Conservation (phyloP, 1,140 invertebrate species). For the Trissolcus basalis region DNA sequence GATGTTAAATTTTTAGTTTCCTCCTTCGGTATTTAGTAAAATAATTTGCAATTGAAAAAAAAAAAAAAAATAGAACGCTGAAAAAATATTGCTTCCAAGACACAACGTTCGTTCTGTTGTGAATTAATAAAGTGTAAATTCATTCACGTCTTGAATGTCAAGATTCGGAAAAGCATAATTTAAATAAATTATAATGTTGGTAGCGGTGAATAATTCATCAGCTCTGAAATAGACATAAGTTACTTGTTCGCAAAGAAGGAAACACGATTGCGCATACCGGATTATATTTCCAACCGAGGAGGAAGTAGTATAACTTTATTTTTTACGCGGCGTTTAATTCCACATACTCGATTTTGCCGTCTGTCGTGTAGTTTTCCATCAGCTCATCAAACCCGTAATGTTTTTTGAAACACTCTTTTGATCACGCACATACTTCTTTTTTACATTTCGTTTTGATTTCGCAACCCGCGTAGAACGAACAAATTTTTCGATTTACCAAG, state of each 20-base stretch:
- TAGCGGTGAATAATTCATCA: constrained; percentile 5
- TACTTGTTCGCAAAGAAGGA: background rate
- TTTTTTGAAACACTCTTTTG: no score
- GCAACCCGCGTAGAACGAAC: no score
- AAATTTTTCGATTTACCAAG: no score
- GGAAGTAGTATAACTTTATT: constrained; percentile 8
- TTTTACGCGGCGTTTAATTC: constrained; percentile 5
- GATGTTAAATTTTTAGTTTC: no score
- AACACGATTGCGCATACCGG: background rate
- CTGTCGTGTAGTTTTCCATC: background rate
- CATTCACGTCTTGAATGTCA: constrained; percentile 3
- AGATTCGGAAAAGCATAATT: constrained; percentile 1
- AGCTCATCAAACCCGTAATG: no score
- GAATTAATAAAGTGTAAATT: constrained; percentile 7
- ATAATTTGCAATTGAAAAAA: no score
- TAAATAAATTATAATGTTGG: constrained; percentile 3
- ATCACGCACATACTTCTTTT: no score
- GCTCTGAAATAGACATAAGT: background rate
- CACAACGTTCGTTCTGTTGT: no score
- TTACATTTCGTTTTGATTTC: no score
- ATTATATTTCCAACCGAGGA: background rate
- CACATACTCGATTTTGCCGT: constrained; percentile 1
- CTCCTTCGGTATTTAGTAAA: no score
- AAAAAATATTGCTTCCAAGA: no score
- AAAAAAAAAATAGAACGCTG: no score